phyloP scores from a whole-genome alignment of 2,797 vertebrate genomes.

The Paedocypris micromegethes region DNA sequence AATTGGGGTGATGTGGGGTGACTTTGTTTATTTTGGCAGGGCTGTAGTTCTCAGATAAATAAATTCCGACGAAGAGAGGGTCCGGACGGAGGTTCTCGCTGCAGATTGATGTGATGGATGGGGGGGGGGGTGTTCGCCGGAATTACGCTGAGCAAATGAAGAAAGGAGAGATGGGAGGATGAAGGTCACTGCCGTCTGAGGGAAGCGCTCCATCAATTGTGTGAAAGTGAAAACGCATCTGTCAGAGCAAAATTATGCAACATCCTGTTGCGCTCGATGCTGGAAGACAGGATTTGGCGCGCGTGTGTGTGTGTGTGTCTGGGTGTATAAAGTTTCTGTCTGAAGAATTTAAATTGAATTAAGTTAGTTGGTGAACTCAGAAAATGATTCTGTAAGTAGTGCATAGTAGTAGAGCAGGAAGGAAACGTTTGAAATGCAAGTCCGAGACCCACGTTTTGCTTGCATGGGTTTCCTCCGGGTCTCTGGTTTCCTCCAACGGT shows the following conservation, averaged over 20 bases:
- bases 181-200: constrained; percentile 58
- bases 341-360: too few species aligned
- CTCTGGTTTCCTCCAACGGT: too few species aligned
- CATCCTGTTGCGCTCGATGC: neutral
- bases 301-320: too few species aligned
- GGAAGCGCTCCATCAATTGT: constrained; percentile 51
- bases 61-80: constrained; percentile 50
- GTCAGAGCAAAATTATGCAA: constrained; percentile 16
- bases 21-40: constrained; percentile 57
- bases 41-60: constrained; percentile 51
- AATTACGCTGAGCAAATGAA: constrained; percentile 43
- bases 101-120: constrained; percentile 61
- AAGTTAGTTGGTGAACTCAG: too few species aligned
- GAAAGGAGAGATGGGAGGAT: constrained; percentile 47
- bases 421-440: too few species aligned
- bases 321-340: too few species aligned
- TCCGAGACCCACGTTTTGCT: too few species aligned
- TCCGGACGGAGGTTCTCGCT: constrained; percentile 44
- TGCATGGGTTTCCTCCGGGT: too few species aligned
- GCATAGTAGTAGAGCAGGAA: too few species aligned
- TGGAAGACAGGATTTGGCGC: neutral
- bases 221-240: constrained; percentile 44
- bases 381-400: too few species aligned
- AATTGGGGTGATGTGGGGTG: constrained; percentile 50
- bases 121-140: constrained; percentile 51